Evolutionary conservation across 2,888 invertebrate species (phyloP), one percentile per base, ranked within the genome.

Genomic region (Acheta domesticus): DNA sequence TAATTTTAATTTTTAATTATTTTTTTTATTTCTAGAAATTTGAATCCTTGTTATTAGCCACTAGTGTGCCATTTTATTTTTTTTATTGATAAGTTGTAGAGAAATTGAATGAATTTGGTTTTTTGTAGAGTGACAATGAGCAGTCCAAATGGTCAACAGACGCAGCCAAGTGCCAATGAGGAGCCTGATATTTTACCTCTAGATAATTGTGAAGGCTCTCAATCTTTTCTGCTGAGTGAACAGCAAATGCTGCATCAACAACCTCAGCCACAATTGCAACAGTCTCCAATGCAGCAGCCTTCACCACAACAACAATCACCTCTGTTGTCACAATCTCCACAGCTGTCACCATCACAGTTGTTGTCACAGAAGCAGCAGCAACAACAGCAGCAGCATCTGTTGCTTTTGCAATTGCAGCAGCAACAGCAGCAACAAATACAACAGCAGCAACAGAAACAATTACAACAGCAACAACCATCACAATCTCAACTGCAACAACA

Each of bases 341-440:
- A 62, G 62, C n/a, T 62, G 62, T n/a, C 14, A 12, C 62, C 36
- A 36, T 36, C 14, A n/a, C 62, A 62, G n/a, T n/a, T 19, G 16
- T 62, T n/a, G 14, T n/a, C 14, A 62, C 62, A 62, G 16, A 14
- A 19, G 62, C 62, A 62, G 62, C 62, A 62, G 3, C 83, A 83
- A 75, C 80, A 83, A 80, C 79, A 82, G 48, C 81, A 81, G 62
- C 62, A 36, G n/a, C 62, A 48, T 48, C 79, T 49, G 82, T n/a
- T 19, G 62, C 62, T 19, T 19, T 8, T 19, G n/a, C 62, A 62
- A 62, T 19, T 62, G n/a, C 62, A 83, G 23, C 81, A 82, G 49
- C 82, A 81, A 75, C 81, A 80, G n/a, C 81, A 77, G 48, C 75
- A 49, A 11, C 50, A 48, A 73, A 77, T 78, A 79, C 78, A 75